A percentile compares a stretch with the other conserved stretches of the same genome.
Evolutionary conservation across 2,797 vertebrate species (phyloP).

Genomic region (Clarias platycephalus): DNA sequence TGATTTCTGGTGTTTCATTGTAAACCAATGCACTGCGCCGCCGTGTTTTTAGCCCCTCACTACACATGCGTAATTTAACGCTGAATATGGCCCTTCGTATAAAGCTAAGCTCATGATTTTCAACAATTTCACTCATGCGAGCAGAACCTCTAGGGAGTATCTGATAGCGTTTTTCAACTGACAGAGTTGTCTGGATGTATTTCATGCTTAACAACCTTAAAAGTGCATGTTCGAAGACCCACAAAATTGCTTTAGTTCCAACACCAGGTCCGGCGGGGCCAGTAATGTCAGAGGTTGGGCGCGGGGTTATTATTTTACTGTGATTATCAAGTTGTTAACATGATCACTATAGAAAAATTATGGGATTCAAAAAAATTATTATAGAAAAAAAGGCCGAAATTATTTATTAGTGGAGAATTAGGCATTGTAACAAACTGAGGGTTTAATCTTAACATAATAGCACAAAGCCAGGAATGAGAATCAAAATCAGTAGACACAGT

Average conservation of each 20-base stretch:
- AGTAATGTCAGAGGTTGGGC: neutral
- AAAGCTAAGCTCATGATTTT: neutral
- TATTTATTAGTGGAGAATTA: neutral
- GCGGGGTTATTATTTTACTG: neutral
- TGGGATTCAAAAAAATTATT: too few relatives aligned
- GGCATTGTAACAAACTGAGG: neutral
- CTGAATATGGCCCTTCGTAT: neutral
- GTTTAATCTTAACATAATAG: neutral
- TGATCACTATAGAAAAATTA: neutral
- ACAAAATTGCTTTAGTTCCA: neutral
- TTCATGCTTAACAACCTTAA: neutral
- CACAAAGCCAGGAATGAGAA: neutral
- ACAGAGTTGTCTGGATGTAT: constrained; percentile 2
- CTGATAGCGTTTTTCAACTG: neutral
- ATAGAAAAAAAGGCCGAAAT: neutral
- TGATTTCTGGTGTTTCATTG: neutral
- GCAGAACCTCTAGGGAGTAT: neutral
- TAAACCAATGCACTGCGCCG: neutral
- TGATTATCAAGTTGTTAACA: neutral
- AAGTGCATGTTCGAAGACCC: neutral
- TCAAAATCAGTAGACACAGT: neutral
- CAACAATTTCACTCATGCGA: neutral
- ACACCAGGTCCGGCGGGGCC: neutral
- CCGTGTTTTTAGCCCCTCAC: neutral
- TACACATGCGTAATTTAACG: neutral